Evolutionary conservation across 2,113 vertebrate genomes (phyloP), one percentile per base, ranked within the genome.

Genomic region (Danio rerio): DNA sequence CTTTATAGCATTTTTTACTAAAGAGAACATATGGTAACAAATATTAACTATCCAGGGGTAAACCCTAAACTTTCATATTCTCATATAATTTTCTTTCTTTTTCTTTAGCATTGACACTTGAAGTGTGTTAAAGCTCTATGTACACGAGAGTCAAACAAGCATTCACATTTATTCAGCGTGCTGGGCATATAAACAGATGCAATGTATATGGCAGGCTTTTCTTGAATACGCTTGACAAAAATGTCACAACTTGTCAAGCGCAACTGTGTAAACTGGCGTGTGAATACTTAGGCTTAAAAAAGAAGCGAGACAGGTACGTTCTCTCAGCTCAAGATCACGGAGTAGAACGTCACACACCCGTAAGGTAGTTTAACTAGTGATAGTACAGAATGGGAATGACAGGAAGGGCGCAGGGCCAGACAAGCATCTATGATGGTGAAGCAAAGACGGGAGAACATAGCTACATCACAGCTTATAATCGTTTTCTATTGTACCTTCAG

Each of bases 231-330:
- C 61, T 52, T 78, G 61, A 78, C 61, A 21, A 66, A 70, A 53
- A 42, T 66, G 76, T 55, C 76, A 78, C 21, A 78, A 78, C 5
- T 78, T 78, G 76, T 78, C 76, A 78, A 42, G n/a, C 0, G 15
- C 47, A 40, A 66, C 21, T 18, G 61, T 66, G 11, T 66, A 66
- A 78, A 78, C 53, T 66, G 16, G 61, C 31, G 40, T 40, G 16
- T 53, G 76, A 78, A 66, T 8, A 20, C 49, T 43, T 65, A 53
- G 47, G 76, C 12, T 15, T 16, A 53, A 21, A 78, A 55, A 20
- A 78, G 49, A 21, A 79, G 47, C 0, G 6, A 78, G 76, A 66
- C 76, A 78, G 76, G 61, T 66, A 58, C n/a, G 62, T 55, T 66
- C 7, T 40, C 76, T 43, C 21, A 9, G 59, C 31, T 78, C 61